Base-by-base conservation (phyloP, 2,888 invertebrate species). In the Synergus umbraculus region DNA sequence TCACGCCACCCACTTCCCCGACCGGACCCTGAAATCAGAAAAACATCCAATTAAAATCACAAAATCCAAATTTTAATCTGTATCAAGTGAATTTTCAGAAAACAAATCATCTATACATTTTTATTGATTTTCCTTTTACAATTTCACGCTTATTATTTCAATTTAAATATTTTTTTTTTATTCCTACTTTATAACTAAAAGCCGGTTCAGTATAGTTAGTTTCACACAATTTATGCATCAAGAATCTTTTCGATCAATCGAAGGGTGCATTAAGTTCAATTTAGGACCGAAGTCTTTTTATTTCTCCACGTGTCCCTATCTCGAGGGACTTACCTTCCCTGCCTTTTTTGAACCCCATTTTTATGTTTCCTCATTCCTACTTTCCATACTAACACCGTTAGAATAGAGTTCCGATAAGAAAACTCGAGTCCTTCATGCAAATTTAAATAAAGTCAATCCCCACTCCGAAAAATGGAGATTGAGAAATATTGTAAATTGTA, bases 1-100 rank as follows among this genome's bases (percentile, higher is more conserved):
- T 90, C 83, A 92, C 92, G 87, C 92, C 92, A 83, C 92, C 92
- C 85, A 92, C 92, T 86, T 92, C 92, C 78, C 92, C 92, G 84
- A 92, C 92, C 83, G 92, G 92, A 89, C 92, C 92, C 92, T 92
- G 88, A 76, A 85, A 83, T 81, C 41, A 79, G 37, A 73, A 84
- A 82, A 67, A 64, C 22, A 13, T 4, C 12, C 29, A 13, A 63
- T 63, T 12, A 63, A 22, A 29, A 63, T 29, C 13, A 63, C 18
- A 18, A 54, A 54, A 54, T 9, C 18, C 9, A 54, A 18, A n/a
- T 2, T 2, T 54, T 18, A 46, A 4, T 46, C 12, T 46, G 4
- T 10, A 46, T 8, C 4, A 29, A 29, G 29, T 29, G 2, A 29
- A 29, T 29, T 29, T 29, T 29, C 29, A 29, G 29, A 29, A 29